A percentile compares a stretch with the other conserved stretches of the same genome.
These are phyloP conservation scores for Petromus typicus DNA, from an alignment of 2,113 vertebrate species.

Conservation along the genomic window DNA sequence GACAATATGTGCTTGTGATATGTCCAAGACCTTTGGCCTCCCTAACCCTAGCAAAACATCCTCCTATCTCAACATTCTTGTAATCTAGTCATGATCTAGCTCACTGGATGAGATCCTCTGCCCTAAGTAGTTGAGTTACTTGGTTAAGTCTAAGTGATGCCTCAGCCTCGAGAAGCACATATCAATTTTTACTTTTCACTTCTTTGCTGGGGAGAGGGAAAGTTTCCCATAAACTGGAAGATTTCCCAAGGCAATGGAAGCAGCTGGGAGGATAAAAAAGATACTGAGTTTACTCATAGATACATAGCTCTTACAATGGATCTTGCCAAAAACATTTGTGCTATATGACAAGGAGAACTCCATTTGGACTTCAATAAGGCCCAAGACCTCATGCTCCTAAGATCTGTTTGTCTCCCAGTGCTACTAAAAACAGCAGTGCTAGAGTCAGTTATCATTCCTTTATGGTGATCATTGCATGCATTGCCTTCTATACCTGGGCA, in stretches of 20 bases:
- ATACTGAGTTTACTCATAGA: neutral
- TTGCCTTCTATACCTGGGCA: too few species aligned
- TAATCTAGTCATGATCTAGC: neutral
- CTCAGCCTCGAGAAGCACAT: neutral
- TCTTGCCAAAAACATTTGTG: neutral
- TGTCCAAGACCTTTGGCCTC: neutral
- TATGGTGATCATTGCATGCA: neutral
- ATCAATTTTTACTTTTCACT: neutral
- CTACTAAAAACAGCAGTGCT: neutral
- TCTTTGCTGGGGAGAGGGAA: neutral
- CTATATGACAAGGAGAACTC: neutral
- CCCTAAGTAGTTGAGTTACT: rapidly evolving
- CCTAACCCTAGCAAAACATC: neutral
- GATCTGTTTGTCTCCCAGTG: neutral
- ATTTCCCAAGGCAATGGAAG: neutral
- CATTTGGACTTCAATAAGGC: neutral
- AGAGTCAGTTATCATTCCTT: neutral
- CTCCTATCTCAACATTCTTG: neutral
- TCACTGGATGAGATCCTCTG: neutral
- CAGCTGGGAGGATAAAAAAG: neutral
- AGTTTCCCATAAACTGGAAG: neutral
- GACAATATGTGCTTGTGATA: neutral
- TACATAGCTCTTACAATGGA: neutral
- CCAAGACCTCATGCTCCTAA: neutral
- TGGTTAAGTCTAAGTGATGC: neutral